Percentiles rank a stretch among this genome's conserved stretches.
These are phyloP conservation scores for Astropecten irregularis DNA, from an alignment of 53 echinoderm and acorn worm genomes.

Conservation along the genomic window DNA sequence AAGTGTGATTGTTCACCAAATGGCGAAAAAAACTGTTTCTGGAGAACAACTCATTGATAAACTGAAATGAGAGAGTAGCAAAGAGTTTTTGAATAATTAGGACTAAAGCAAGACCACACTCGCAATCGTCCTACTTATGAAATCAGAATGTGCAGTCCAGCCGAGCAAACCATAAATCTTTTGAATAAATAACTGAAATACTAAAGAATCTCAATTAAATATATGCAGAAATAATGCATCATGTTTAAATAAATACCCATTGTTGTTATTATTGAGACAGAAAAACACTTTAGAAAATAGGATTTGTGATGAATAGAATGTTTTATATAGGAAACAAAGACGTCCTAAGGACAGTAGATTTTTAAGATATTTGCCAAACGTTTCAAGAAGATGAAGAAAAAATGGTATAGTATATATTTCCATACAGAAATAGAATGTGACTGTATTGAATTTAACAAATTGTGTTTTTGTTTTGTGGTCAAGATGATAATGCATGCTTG, in stretches of 20 bases:
- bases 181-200: constrained; percentile 35
- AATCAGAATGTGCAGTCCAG: too few species aligned
- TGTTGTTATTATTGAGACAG: constrained; percentile 40
- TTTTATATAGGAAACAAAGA: constrained; percentile 45
- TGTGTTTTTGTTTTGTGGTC: neutral
- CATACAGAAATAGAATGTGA: constrained; percentile 32
- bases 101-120: too few species aligned
- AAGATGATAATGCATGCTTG: constrained; percentile 6
- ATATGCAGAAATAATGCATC: constrained; percentile 54
- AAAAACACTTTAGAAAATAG: constrained; percentile 38
- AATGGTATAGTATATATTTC: constrained; percentile 39
- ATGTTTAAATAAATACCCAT: constrained; percentile 44
- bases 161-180: too few species aligned
- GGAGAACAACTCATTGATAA: too few species aligned
- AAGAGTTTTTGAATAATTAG: too few species aligned
- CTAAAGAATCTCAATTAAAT: constrained; percentile 24
- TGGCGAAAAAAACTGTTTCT: too few species aligned
- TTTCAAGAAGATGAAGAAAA: constrained; percentile 12
- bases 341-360: constrained; percentile 44
- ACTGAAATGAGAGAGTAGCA: too few species aligned
- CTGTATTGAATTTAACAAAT: neutral
- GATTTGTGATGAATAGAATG: constrained; percentile 18
- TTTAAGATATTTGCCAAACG: constrained; percentile 49
- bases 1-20: too few species aligned
- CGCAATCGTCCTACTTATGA: too few species aligned